Evolutionary conservation across 2,113 vertebrate species (phyloP).

Genomic region (Pseudorectes ferrugineus): DNA sequence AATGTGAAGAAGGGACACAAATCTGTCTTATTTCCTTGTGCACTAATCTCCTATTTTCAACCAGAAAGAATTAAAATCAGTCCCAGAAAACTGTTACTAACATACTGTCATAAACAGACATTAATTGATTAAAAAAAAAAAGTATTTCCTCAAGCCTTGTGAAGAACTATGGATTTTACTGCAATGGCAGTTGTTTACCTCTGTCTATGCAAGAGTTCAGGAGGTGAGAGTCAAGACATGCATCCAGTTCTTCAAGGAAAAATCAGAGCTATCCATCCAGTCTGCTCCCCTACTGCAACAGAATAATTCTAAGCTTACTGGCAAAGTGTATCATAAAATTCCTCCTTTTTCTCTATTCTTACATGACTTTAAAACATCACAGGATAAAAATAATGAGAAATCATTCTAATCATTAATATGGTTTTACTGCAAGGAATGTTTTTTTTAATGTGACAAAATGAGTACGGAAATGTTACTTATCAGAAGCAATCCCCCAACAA

Average conservation of each 20-base stretch:
- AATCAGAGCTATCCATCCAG: not conserved
- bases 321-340: not conserved
- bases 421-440: not conserved
- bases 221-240: not conserved
- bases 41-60: not conserved
- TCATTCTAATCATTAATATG: not conserved
- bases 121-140: not conserved
- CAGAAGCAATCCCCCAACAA: not conserved
- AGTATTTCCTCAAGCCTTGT: not conserved
- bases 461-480: not conserved
- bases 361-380: not conserved
- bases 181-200: constrained; percentile 10
- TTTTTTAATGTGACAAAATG: not conserved
- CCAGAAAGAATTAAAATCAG: not conserved
- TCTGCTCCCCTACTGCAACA: not conserved
- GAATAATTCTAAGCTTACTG: not conserved
- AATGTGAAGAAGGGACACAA: not conserved
- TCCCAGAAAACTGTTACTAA: not conserved
- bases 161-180: not conserved
- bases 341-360: not conserved
- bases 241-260: not conserved
- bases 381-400: not conserved
- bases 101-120: not conserved
- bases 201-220: not conserved
- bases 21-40: not conserved